Conservation (phyloP, 1,140 invertebrate species). For the Eumaeus atala region DNA sequence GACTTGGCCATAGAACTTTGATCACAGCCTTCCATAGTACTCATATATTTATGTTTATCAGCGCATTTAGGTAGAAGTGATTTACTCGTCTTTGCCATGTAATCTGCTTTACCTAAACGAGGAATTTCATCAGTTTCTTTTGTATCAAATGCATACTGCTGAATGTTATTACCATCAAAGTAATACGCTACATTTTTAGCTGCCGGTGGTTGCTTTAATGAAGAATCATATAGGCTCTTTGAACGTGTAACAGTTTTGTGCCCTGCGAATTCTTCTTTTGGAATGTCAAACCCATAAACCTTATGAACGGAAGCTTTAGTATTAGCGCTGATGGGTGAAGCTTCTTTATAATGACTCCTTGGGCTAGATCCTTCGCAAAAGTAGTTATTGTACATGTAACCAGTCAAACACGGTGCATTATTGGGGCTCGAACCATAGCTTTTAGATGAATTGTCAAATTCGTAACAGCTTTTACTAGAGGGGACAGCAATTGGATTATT, state of each 20-base stretch:
- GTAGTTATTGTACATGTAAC: slow-evolving; percentile 69
- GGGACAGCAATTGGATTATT: slow-evolving; percentile 47
- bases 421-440: slow-evolving; percentile 78
- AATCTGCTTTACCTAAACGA: slow-evolving; percentile 71
- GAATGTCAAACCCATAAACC: slow-evolving; percentile 58
- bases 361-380: slow-evolving; percentile 45
- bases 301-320: slow-evolving; percentile 43
- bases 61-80: slow-evolving; percentile 63
- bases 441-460: slow-evolving; percentile 74
- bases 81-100: slow-evolving; percentile 70
- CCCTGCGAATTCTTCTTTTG: slow-evolving; percentile 40
- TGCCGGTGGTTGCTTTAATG: slow-evolving; percentile 46
- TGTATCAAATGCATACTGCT: slow-evolving; percentile 53
- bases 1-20: slow-evolving; percentile 63
- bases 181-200: slow-evolving; percentile 75
- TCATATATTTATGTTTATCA: slow-evolving; percentile 65
- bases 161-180: slow-evolving; percentile 70
- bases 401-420: slow-evolving; percentile 56
- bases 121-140: slow-evolving; percentile 72
- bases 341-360: slow-evolving; percentile 34
- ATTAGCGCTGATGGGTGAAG: slow-evolving; percentile 22
- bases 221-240: slow-evolving; percentile 66
- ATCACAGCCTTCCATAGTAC: slow-evolving; percentile 64
- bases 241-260: slow-evolving; percentile 69
- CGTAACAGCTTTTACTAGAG: slow-evolving; percentile 70